Evolutionary conservation across 2,113 vertebrate species (phyloP).

Genomic region (Gasterosteus nipponicus): DNA sequence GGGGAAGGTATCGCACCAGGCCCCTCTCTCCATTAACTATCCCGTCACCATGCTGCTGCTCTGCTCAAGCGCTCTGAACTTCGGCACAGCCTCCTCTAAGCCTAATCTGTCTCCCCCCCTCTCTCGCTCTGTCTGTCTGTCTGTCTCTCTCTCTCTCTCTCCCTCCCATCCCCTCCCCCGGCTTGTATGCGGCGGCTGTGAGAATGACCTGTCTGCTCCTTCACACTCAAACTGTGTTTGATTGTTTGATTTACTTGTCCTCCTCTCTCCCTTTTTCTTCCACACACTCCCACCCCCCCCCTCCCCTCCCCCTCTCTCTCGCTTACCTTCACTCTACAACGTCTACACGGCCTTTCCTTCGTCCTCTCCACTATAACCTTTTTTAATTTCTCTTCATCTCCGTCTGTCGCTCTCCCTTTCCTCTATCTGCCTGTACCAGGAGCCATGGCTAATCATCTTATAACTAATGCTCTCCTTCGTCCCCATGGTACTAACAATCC

Average conservation of each 20-base stretch:
- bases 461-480: slow-evolving; percentile 99
- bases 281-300: slow-evolving; percentile 68
- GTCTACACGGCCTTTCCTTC: slow-evolving; percentile 51
- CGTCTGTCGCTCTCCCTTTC: slow-evolving; percentile 79
- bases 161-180: slow-evolving; percentile 24
- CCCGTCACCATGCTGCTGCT: slow-evolving; percentile 67
- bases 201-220: slow-evolving; percentile 87
- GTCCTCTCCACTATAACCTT: slow-evolving; percentile 44
- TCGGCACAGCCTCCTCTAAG: slow-evolving; percentile 57
- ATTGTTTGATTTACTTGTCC: slow-evolving; percentile 93
- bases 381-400: slow-evolving; percentile 52
- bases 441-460: slow-evolving; percentile 99
- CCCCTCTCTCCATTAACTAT: slow-evolving; percentile 60
- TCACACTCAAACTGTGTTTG: slow-evolving; percentile 84
- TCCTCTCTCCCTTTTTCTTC: slow-evolving; percentile 84
- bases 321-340: slow-evolving; percentile 62
- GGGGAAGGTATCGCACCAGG: slow-evolving; percentile 33
- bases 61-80: slow-evolving; percentile 67
- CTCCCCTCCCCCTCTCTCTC: slow-evolving; percentile 48
- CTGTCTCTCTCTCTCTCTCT: slow-evolving; percentile 42
- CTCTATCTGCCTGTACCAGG: slow-evolving; percentile 96
- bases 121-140: not conserved
- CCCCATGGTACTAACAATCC: slow-evolving; percentile 99
- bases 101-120: slow-evolving; percentile 16
- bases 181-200: slow-evolving; percentile 68